Base-by-base conservation (phyloP, 1,140 invertebrate species). In the Drosophila burlai region DNA sequence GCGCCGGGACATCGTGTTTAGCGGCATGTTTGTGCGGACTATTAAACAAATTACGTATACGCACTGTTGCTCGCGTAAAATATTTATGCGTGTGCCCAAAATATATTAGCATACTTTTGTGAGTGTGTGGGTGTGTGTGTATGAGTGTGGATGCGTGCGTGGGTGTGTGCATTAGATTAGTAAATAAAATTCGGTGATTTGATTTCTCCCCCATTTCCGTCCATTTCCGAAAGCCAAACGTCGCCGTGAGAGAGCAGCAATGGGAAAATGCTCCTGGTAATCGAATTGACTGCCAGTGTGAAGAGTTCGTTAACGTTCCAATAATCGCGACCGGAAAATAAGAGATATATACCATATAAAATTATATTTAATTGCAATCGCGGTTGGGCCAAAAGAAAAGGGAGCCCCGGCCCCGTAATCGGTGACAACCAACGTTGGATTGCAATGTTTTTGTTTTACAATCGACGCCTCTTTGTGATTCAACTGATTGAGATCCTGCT, bases 361-460 rank as follows among this genome's bases (percentile, higher is more conserved):
- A 21, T 52, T 34, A 69, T 52, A 66, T 21, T 54, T 45, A 42
- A 50, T 58, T 42, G 43, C 18, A 50, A 72, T 72, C 45, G 67
- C 55, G 52, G 52, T 43, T 71, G 66, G 69, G 66, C 50, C 45
- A 42, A n/a, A 3, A 16, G 29, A 40, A 58, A 60, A 13, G 34
- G 73, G 62, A 38, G 38, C 55, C 47, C 24, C 52, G 58, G 16
- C 49, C 49, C 49, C 26, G 43, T 24, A 50, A 73, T 40, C 52
- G 82, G 76, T 55, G 49, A 71, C 31, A 76, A 83, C 52, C 42
- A 45, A 77, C 76, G 83, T 63, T 49, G 59, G 84, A 87, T 87
- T 86, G 84, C 84, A 84, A 89, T 89, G 84, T 90, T 84, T 89
- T 89, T 90, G 85, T 81, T 89, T 90, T 67, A 84, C 81, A 84